Conservation (phyloP, 2,888 invertebrate genomes). For the Temnothorax rugatulus region DNA sequence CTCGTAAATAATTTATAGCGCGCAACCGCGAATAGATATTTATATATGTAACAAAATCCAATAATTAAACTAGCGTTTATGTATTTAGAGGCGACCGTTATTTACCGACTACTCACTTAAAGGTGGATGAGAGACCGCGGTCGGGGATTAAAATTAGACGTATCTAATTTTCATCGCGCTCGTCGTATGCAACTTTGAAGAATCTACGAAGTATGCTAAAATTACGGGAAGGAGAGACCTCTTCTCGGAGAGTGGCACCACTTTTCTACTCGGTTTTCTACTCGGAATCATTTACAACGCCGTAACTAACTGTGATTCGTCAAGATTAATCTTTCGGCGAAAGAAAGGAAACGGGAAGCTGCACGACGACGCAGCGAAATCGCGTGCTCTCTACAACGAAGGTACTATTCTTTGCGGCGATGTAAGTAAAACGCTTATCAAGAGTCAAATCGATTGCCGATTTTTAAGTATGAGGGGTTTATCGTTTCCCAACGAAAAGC, state of each 20-base stretch:
- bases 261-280: background rate
- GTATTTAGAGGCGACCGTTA: background rate
- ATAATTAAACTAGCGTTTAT: background rate
- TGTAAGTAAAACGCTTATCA: no score
- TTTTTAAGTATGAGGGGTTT: no score
- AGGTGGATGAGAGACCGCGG: background rate
- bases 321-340: background rate
- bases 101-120: background rate
- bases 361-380: background rate
- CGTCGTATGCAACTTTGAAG: background rate
- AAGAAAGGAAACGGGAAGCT: background rate
- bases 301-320: background rate
- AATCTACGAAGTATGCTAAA: background rate
- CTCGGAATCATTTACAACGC: background rate
- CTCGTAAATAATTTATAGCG: slow-evolving; percentile 1
- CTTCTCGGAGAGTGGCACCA: background rate
- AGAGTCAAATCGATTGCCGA: no score
- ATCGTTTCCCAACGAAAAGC: no score
- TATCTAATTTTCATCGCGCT: background rate
- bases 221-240: background rate
- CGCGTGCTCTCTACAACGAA: background rate
- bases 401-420: background rate
- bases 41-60: background rate
- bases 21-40: background rate
- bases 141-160: slow-evolving; percentile 8